phyloP scores from a whole-genome alignment of 2,113 vertebrate genomes.

The Hippocampus zosterae region DNA sequence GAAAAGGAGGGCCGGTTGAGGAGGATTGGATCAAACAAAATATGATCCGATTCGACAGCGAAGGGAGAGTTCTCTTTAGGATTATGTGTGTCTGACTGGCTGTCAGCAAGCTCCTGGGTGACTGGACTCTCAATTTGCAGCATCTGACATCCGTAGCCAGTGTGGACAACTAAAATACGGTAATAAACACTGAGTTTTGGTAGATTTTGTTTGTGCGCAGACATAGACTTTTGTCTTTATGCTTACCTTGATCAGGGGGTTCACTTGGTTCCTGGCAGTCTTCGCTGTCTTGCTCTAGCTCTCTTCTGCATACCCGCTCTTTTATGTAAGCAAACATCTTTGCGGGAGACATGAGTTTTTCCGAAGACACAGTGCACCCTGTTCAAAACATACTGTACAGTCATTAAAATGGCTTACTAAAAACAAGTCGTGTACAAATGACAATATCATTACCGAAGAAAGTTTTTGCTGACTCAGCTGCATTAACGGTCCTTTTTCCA shows the following conservation, averaged over 20 bases:
- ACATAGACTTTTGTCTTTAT: neutral
- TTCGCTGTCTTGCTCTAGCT: neutral
- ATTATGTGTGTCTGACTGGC: slow-evolving; percentile 2
- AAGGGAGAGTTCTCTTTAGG: neutral
- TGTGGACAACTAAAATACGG: neutral
- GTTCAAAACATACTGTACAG: slow-evolving; percentile 2
- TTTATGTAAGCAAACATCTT: slow-evolving; percentile 73
- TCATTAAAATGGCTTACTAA: neutral
- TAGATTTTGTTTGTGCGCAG: neutral
- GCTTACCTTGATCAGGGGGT: slow-evolving; percentile 14
- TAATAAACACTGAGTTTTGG: neutral
- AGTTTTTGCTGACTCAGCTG: neutral
- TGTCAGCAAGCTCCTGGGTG: neutral
- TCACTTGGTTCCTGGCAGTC: slow-evolving; percentile 2
- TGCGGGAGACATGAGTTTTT: slow-evolving; percentile 56
- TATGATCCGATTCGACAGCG: neutral
- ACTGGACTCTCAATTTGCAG: neutral
- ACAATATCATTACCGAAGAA: neutral
- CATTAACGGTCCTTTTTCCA: neutral
- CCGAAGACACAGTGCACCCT: slow-evolving; percentile 30
- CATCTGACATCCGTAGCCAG: neutral
- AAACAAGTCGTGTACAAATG: neutral
- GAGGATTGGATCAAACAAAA: slow-evolving; percentile 50
- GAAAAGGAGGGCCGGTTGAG: slow-evolving; percentile 57
- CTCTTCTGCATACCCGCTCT: slow-evolving; percentile 31